Percentiles rank a stretch among this genome's conserved stretches.
Evolutionary conservation across 2,113 vertebrate species (phyloP).

Genomic region (Erpornis zantholeuca): DNA sequence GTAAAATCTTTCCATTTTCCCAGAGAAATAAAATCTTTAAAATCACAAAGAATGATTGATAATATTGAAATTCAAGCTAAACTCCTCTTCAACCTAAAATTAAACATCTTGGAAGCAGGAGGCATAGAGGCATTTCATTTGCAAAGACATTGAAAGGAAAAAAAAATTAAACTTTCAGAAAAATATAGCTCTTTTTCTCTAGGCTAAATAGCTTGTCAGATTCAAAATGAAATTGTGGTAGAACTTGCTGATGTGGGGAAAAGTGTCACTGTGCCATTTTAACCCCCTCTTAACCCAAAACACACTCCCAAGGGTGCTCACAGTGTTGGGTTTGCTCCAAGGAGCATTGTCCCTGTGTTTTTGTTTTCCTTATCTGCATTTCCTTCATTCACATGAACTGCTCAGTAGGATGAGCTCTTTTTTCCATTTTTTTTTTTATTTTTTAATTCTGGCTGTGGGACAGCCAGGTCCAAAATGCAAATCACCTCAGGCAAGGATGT

Average conservation of each 20-base stretch:
- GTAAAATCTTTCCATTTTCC: neutral
- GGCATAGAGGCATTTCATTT: neutral
- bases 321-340: neutral
- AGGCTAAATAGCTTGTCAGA: neutral
- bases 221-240: neutral
- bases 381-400: neutral
- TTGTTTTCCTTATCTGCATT: neutral
- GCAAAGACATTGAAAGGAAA: neutral
- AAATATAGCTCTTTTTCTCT: neutral
- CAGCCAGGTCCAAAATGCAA: neutral
- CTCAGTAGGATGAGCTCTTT: neutral
- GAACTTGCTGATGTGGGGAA: neutral
- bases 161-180: neutral
- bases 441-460: neutral
- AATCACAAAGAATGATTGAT: neutral
- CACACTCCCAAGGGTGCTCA: fast-evolving
- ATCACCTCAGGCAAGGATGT: neutral
- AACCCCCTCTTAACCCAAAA: neutral
- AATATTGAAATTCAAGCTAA: neutral
- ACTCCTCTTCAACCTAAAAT: neutral
- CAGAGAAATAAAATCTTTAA: neutral
- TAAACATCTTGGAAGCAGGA: neutral
- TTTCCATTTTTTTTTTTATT: neutral
- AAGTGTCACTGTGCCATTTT: neutral
- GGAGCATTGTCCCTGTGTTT: neutral